phyloP scores from a whole-genome alignment of 2,888 invertebrate genomes.

The Acrobasis repandana region DNA sequence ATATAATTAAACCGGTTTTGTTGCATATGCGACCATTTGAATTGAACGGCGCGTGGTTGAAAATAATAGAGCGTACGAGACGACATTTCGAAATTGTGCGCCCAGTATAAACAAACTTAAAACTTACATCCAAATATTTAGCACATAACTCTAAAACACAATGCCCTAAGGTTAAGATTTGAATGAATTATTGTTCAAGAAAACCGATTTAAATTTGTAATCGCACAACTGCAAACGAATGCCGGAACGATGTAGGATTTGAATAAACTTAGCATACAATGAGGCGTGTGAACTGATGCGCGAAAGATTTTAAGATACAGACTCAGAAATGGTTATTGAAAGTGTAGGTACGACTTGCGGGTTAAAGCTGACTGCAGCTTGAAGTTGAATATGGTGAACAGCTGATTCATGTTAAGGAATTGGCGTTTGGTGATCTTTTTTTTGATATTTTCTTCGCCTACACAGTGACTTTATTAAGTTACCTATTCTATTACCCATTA shows the following conservation, averaged over 20 bases:
- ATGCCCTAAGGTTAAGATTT: constrained; percentile 26
- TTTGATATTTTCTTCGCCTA: constrained; percentile 2
- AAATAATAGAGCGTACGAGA: constrained; percentile 62
- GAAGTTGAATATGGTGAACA: constrained; percentile 7
- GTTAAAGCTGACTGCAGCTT: constrained; percentile 6
- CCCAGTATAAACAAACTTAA: constrained; percentile 31
- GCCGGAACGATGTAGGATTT: constrained; percentile 29
- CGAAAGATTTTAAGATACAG: constrained; percentile 24
- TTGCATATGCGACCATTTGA: constrained; percentile 51
- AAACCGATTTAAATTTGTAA: constrained; percentile 21
- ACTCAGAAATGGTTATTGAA: constrained; percentile 29
- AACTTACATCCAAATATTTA: constrained; percentile 17
- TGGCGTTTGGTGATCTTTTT: constrained; percentile 4
- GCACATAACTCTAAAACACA: constrained; percentile 22
- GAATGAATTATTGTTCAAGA: constrained; percentile 8
- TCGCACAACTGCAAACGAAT: constrained; percentile 21
- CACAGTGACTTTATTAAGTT: not conserved
- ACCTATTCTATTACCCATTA: too few species aligned
- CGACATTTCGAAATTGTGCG: constrained; percentile 68
- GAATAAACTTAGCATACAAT: constrained; percentile 38
- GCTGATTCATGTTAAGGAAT: constrained; percentile 12
- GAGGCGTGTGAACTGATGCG: constrained; percentile 28
- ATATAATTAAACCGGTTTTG: constrained; percentile 38
- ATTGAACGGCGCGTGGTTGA: constrained; percentile 69
- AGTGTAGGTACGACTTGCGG: constrained; percentile 17